phyloP scores from a whole-genome alignment of 2,888 invertebrate genomes.

The Tromatobia lineatoria region DNA sequence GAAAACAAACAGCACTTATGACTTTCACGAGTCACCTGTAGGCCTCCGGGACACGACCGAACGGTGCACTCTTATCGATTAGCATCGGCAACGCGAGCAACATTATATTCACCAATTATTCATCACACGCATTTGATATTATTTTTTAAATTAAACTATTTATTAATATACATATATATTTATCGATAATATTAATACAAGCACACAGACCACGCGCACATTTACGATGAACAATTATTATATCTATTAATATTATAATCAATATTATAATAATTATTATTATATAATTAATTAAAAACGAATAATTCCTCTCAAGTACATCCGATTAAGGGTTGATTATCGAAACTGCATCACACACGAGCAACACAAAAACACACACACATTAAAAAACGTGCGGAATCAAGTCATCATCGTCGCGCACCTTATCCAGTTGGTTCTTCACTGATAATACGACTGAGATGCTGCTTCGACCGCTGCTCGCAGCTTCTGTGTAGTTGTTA shows the following conservation, averaged over 20 bases:
- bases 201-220: slow-evolving; percentile 30
- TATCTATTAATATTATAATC: not conserved
- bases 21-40: slow-evolving; percentile 64
- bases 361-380: slow-evolving; percentile 17
- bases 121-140: not conserved
- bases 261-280: slow-evolving; percentile 38
- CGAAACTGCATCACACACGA: slow-evolving; percentile 8
- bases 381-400: slow-evolving; percentile 23
- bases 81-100: slow-evolving; percentile 49
- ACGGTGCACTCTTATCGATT: slow-evolving; percentile 66
- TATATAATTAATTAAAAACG: not conserved
- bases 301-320: not conserved
- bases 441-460: slow-evolving; percentile 22
- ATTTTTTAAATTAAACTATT: slow-evolving; percentile 7
- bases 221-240: not conserved
- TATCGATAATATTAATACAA: not conserved
- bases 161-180: slow-evolving; percentile 7
- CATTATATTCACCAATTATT: slow-evolving; percentile 44
- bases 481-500: not conserved
- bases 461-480: slow-evolving; percentile 16
- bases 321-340: not conserved
- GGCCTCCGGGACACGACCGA: slow-evolving; percentile 59
- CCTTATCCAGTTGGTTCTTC: not conserved
- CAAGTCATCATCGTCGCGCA: slow-evolving; percentile 49
- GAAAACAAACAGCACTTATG: slow-evolving; percentile 56